Conservation (phyloP, 1,140 invertebrate species). For the Heliconius hewitsoni region DNA sequence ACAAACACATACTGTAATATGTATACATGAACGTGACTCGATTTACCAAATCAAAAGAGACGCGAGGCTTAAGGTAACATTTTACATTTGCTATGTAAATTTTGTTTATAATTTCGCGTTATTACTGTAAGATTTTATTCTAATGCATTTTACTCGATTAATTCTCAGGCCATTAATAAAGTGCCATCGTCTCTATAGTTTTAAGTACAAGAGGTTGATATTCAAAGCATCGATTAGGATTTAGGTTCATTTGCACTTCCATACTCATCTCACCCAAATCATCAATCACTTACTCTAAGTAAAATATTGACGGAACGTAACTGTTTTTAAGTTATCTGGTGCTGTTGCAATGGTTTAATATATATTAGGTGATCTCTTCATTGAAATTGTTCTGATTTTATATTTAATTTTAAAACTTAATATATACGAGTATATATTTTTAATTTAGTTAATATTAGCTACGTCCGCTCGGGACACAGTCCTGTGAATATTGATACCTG, state of each 20-base stretch:
- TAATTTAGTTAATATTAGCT: slow-evolving; percentile 66
- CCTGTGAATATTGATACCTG: slow-evolving; percentile 78
- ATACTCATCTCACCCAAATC: slow-evolving; percentile 32
- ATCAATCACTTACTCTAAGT: slow-evolving; percentile 17
- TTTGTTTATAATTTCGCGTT: slow-evolving; percentile 76
- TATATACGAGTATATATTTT: slow-evolving; percentile 53
- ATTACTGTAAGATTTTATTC: slow-evolving; percentile 71
- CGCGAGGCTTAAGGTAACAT: slow-evolving; percentile 70
- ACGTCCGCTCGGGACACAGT: slow-evolving; percentile 51
- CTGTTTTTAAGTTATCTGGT: slow-evolving; percentile 63
- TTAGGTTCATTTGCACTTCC: slow-evolving; percentile 46
- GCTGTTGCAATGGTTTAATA: slow-evolving; percentile 59
- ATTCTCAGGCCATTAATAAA: slow-evolving; percentile 80
- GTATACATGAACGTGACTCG: slow-evolving; percentile 67
- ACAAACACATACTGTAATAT: slow-evolving; percentile 60
- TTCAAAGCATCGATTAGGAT: slow-evolving; percentile 67
- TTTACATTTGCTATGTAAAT: slow-evolving; percentile 74
- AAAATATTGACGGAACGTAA: slow-evolving; percentile 33
- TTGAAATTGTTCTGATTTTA: slow-evolving; percentile 69
- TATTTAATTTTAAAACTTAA: slow-evolving; percentile 67
- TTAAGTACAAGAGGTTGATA: slow-evolving; percentile 70
- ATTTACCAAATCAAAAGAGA: slow-evolving; percentile 76
- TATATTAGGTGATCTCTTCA: slow-evolving; percentile 76
- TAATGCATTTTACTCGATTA: slow-evolving; percentile 80
- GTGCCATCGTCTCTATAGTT: slow-evolving; percentile 80